phyloP scores from a whole-genome alignment of 2,113 vertebrate species.

The Spheniscus mendiculus region DNA sequence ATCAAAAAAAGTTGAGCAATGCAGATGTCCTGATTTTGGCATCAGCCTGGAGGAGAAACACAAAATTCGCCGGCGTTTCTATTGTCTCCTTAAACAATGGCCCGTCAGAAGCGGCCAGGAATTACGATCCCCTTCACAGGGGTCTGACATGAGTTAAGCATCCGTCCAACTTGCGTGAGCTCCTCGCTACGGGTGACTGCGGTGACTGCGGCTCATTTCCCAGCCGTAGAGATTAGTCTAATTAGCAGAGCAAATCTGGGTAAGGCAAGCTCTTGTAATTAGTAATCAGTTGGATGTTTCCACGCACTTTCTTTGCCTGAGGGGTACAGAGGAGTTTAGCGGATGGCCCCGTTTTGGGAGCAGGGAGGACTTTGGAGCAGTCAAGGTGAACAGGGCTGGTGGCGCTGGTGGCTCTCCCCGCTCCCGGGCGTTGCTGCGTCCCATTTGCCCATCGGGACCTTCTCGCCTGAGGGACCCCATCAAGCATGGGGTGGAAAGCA shows the following conservation, averaged over 20 bases:
- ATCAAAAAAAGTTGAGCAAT: slow-evolving; percentile 33
- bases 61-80: neutral
- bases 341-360: neutral
- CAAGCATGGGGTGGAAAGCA: neutral
- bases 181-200: neutral
- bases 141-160: neutral
- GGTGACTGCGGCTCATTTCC: slow-evolving; percentile 16
- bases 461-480: accelerated
- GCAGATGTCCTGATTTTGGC: slow-evolving; percentile 22
- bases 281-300: slow-evolving; percentile 29
- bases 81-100: slow-evolving; percentile 13
- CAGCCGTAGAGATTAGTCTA: neutral
- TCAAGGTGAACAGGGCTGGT: neutral
- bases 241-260: slow-evolving; percentile 57
- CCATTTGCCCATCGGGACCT: neutral
- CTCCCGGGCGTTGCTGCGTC: accelerated
- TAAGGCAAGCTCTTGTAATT: slow-evolving; percentile 31
- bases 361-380: neutral
- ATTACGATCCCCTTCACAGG: neutral
- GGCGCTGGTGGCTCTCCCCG: neutral
- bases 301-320: neutral
- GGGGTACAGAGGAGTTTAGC: neutral
- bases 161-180: neutral
- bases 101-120: neutral
- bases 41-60: neutral